Evolutionary conservation across 2,113 vertebrate species (phyloP).

Genomic region (Xiphophorus maculatus): DNA sequence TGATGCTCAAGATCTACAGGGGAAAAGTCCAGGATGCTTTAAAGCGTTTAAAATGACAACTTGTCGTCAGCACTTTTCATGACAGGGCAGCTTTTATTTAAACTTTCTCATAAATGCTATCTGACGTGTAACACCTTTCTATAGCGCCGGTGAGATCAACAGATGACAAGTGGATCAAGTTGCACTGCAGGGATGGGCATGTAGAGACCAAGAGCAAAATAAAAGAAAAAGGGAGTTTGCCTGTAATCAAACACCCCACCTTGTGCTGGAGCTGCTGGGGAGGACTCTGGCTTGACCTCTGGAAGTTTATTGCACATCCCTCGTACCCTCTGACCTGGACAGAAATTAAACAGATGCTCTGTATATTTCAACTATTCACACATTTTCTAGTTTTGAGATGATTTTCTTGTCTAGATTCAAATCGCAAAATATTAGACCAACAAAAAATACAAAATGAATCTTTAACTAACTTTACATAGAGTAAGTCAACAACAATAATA

Average conservation of each 20-base stretch:
- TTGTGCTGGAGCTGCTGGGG: conserved; percentile 32
- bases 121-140: neutral
- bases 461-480: neutral
- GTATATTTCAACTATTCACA: no score
- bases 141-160: neutral
- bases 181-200: neutral
- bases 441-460: neutral
- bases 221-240: neutral
- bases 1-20: neutral
- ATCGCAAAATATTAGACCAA: neutral
- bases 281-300: conserved; percentile 43
- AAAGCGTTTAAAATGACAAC: neutral
- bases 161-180: neutral
- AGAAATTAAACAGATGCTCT: neutral
- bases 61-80: no score
- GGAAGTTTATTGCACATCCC: conserved; percentile 77
- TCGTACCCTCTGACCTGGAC: conserved; percentile 65
- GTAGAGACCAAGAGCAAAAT: neutral
- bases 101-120: neutral
- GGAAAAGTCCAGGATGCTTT: neutral
- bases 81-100: neutral
- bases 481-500: neutral
- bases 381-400: neutral
- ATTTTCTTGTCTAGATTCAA: neutral
- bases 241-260: conserved; percentile 35